These are phyloP conservation scores for Megalops atlanticus DNA, from an alignment of 2,113 vertebrate genomes.

Conservation along the genomic window DNA sequence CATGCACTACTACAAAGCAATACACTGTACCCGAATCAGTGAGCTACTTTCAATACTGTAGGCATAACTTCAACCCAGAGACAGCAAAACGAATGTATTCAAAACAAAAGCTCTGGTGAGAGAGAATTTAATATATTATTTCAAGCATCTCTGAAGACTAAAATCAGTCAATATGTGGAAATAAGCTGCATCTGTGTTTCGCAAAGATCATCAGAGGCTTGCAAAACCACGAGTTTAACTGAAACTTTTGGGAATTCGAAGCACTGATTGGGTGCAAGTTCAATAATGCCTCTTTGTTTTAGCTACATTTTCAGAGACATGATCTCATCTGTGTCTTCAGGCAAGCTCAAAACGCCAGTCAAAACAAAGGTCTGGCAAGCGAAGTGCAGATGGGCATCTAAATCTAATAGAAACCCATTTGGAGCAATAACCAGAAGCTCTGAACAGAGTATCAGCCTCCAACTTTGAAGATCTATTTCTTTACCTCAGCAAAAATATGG, in stretches of 20 bases:
- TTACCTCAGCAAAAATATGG: conserved; percentile 1
- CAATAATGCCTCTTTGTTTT: conserved; percentile 66
- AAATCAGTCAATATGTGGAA: neutral
- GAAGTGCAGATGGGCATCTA: conserved; percentile 66
- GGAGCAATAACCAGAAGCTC: conserved; percentile 56
- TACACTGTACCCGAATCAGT: neutral
- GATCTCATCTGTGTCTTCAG: conserved; percentile 69
- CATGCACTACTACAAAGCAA: neutral
- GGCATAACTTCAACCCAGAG: neutral
- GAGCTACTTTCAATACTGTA: neutral
- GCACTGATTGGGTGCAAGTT: conserved; percentile 41
- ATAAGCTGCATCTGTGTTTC: neutral
- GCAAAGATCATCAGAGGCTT: neutral
- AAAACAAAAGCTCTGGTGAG: neutral
- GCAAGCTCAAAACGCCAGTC: conserved; percentile 59
- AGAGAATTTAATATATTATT: neutral
- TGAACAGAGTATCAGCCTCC: neutral
- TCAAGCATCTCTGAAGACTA: neutral
- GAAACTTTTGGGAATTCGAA: conserved; percentile 46
- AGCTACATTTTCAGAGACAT: conserved; percentile 66
- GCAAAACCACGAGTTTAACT: neutral
- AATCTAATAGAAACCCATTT: conserved; percentile 72
- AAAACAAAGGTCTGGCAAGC: conserved; percentile 60
- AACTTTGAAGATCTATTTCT: neutral
- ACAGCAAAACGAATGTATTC: neutral